These are phyloP conservation scores for Mus spicilegus DNA, from an alignment of 2,113 vertebrate species.

Conservation along the genomic window DNA sequence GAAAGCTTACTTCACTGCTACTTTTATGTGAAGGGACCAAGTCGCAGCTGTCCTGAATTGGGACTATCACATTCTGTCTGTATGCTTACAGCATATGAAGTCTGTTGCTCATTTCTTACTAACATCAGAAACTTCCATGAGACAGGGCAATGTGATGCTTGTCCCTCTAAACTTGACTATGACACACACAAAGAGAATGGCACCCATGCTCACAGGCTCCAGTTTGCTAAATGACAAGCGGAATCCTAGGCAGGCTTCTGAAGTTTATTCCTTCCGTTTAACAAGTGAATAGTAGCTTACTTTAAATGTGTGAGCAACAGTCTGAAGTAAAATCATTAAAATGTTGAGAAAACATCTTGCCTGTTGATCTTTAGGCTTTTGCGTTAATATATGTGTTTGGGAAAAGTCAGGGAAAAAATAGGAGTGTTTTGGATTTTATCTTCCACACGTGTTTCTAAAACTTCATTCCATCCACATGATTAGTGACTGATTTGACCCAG, in stretches of 20 bases:
- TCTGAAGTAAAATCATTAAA: conserved; percentile 15
- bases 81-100: neutral
- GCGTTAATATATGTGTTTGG: neutral
- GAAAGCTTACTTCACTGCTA: conserved; percentile 31
- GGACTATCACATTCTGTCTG: neutral
- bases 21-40: neutral
- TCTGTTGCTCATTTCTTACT: neutral
- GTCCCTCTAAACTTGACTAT: neutral
- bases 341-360: neutral
- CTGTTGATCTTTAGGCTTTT: neutral
- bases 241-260: neutral
- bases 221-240: neutral
- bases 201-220: neutral
- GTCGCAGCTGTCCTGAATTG: neutral
- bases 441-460: neutral
- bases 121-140: conserved; percentile 1
- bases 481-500: conserved; percentile 18
- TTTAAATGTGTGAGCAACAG: neutral
- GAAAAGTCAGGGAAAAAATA: neutral
- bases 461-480: neutral
- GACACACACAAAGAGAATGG: neutral
- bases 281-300: neutral
- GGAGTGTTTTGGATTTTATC: conserved; percentile 6
- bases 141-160: neutral
- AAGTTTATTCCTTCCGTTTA: neutral